A percentile compares a stretch with the other conserved stretches of the same genome.
Evolutionary conservation across 1,140 invertebrate genomes (phyloP).

Genomic region (Goniozus legneri): DNA sequence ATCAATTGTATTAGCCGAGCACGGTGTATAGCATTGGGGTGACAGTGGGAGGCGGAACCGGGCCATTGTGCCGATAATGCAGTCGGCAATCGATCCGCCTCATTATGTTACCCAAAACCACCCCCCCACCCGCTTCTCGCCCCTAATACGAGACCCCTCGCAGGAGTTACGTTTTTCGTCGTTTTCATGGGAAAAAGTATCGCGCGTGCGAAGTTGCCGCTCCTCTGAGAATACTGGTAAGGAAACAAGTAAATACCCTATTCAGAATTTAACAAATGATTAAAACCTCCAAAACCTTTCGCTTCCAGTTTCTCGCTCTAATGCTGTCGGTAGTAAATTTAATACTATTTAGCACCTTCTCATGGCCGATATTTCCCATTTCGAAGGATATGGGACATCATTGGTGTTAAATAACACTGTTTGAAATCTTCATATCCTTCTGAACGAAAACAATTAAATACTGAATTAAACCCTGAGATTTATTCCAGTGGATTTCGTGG

Average conservation of each 20-base stretch:
- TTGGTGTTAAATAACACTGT: too few species aligned
- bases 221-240: background rate
- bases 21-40: constrained; percentile 18
- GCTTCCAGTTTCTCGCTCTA: too few species aligned
- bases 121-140: constrained; percentile 31
- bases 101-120: constrained; percentile 47
- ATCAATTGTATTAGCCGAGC: constrained; percentile 46
- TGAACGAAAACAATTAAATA: too few species aligned
- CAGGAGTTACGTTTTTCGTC: constrained; percentile 4
- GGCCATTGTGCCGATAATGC: constrained; percentile 51
- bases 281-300: too few species aligned
- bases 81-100: constrained; percentile 46
- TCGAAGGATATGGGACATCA: too few species aligned
- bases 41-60: constrained; percentile 26
- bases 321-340: too few species aligned
- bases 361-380: too few species aligned
- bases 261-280: background rate
- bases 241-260: background rate
- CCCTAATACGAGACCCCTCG: constrained; percentile 31
- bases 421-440: too few species aligned
- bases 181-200: constrained; percentile 38
- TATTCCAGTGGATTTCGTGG: too few species aligned
- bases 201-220: constrained; percentile 3
- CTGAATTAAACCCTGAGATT: too few species aligned
- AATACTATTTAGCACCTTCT: too few species aligned